Conservation (phyloP, 1,140 invertebrate genomes). For the Elysia chlorotica region DNA sequence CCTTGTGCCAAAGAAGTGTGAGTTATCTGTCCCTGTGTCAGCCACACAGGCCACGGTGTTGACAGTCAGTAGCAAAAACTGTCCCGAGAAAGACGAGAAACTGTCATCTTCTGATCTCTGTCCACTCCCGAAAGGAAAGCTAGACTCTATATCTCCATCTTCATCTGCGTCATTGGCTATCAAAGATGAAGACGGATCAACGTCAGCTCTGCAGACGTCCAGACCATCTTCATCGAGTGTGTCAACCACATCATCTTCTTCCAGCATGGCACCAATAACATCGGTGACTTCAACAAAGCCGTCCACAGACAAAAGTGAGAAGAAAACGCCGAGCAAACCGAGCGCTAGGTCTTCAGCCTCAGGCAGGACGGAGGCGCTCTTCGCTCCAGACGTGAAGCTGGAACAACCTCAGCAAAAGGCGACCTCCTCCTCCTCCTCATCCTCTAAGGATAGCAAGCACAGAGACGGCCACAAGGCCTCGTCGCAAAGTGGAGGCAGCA, state of each 20-base stretch:
- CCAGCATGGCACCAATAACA: no score
- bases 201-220: no score
- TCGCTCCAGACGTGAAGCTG: constrained; percentile 28
- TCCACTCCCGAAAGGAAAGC: no score
- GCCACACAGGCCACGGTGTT: neutral
- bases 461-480: neutral
- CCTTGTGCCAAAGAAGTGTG: neutral
- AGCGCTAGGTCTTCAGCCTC: constrained; percentile 12
- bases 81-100: neutral
- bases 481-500: no score
- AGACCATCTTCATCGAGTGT: no score
- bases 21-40: neutral
- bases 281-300: constrained; percentile 10
- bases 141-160: no score
- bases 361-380: constrained; percentile 23
- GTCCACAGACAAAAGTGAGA: constrained; percentile 2
- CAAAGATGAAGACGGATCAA: no score
- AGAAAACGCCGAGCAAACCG: neutral
- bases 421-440: no score
- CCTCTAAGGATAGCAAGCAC: no score
- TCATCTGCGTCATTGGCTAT: no score
- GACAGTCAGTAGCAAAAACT: constrained; percentile 2
- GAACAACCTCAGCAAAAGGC: no score
- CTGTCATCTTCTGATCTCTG: neutral
- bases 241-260: constrained; percentile 4